These are phyloP conservation scores for Melinaea menophilus DNA, from an alignment of 2,888 invertebrate species.

Conservation along the genomic window DNA sequence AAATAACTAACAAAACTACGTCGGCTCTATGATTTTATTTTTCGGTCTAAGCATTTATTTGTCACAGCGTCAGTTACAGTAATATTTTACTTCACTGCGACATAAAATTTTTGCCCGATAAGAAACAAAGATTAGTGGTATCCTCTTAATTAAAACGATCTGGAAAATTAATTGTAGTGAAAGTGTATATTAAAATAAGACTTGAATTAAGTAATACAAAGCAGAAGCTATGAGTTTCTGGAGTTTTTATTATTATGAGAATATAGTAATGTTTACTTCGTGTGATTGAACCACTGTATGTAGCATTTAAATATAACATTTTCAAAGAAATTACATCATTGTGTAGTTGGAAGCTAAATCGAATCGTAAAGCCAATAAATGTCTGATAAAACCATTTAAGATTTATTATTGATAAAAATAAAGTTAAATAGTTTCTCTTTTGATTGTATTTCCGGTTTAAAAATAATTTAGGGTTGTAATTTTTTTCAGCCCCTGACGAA, in stretches of 20 bases:
- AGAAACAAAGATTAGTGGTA: constrained; percentile 42
- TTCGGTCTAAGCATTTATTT: constrained; percentile 11
- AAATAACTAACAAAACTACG: too few species aligned
- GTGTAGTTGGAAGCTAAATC: constrained; percentile 8
- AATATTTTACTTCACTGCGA: constrained; percentile 50
- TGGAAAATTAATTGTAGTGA: constrained; percentile 20
- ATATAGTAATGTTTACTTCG: background rate
- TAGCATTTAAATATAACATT: background rate
- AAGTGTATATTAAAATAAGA: constrained; percentile 21
- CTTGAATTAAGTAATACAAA: background rate
- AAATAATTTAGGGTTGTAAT: too few species aligned
- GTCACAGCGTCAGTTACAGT: constrained; percentile 59
- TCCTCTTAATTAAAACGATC: constrained; percentile 28
- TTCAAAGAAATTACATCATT: constrained; percentile 6
- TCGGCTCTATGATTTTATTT: constrained; percentile 7
- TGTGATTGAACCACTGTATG: background rate
- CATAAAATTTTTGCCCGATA: constrained; percentile 29
- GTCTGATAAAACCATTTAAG: too few species aligned
- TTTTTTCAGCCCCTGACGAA: too few species aligned
- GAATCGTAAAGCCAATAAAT: too few species aligned
- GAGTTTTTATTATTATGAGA: background rate
- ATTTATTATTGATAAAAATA: too few species aligned
- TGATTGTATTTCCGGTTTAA: too few species aligned
- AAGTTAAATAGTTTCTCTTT: too few species aligned
- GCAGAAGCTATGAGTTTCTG: background rate